Percentiles rank a stretch among this genome's conserved stretches.
Conservation (phyloP, 2,888 invertebrate genomes). For the Falcaria lacertinaria region DNA sequence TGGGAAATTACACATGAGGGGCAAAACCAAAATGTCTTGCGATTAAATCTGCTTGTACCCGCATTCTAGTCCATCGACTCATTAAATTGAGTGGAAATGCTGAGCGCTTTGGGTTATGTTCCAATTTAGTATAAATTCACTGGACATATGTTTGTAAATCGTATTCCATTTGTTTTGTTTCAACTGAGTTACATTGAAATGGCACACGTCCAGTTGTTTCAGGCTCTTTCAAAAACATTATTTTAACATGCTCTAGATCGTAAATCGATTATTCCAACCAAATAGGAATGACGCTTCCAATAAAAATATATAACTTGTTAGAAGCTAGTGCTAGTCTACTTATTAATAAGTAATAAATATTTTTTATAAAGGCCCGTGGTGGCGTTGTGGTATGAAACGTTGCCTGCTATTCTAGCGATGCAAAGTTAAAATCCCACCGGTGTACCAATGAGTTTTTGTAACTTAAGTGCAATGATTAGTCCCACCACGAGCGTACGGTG, state of each 20-base stretch:
- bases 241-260: not conserved
- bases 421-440: too few species aligned
- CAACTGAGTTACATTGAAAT: not conserved
- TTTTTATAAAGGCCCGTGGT: too few species aligned
- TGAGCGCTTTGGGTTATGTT: constrained; percentile 40
- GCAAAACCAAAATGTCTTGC: constrained; percentile 53
- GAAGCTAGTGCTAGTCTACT: too few species aligned
- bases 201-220: not conserved
- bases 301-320: too few species aligned
- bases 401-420: too few species aligned
- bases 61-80: constrained; percentile 59
- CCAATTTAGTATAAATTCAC: constrained; percentile 42
- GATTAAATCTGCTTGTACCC: constrained; percentile 61
- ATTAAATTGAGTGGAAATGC: constrained; percentile 65
- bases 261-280: not conserved
- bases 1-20: constrained; percentile 61
- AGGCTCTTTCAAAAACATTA: not conserved
- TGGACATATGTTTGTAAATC: constrained; percentile 33
- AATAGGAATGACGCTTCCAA: too few species aligned
- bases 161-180: constrained; percentile 1
- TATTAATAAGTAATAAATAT: too few species aligned
- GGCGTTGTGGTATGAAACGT: too few species aligned
- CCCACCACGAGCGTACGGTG: too few species aligned
- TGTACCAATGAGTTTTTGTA: too few species aligned
- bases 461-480: too few species aligned